phyloP scores from a whole-genome alignment of 2,888 invertebrate species.

The Allacma fusca region DNA sequence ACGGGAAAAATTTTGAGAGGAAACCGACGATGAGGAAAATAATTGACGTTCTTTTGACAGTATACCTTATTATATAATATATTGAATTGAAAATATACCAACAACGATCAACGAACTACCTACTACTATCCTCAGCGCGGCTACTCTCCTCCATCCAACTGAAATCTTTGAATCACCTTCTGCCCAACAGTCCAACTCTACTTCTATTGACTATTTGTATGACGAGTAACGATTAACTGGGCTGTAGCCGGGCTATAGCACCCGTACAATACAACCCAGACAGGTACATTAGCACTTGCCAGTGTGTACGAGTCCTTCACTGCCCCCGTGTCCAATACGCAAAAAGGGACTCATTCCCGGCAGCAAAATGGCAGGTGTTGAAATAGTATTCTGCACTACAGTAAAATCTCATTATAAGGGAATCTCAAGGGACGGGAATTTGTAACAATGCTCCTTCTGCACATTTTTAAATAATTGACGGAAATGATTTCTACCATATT shows the following conservation, averaged over 20 bases:
- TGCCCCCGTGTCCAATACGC: too few species aligned
- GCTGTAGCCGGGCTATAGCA: slow-evolving; percentile 1
- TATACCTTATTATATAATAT: background rate
- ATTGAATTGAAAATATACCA: slow-evolving; percentile 10
- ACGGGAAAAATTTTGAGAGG: slow-evolving; percentile 27
- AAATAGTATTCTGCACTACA: too few species aligned
- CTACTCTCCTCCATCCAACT: background rate
- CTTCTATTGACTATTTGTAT: slow-evolving; percentile 10
- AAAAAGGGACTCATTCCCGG: too few species aligned
- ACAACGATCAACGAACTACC: slow-evolving; percentile 14
- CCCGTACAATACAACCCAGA: background rate
- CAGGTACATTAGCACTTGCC: too few species aligned
- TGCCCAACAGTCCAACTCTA: too few species aligned
- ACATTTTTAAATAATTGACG: too few species aligned
- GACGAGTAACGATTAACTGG: background rate
- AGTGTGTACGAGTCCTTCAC: too few species aligned
- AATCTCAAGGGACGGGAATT: too few species aligned
- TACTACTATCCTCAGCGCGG: background rate
- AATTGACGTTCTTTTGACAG: slow-evolving; percentile 21
- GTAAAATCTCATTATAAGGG: too few species aligned
- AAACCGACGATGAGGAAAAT: background rate
- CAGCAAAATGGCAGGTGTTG: too few species aligned
- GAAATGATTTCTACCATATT: too few species aligned
- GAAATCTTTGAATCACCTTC: background rate
- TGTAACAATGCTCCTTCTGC: too few species aligned